These are phyloP conservation scores for Rissa tridactyla DNA, from an alignment of 2,113 vertebrate species.

Conservation along the genomic window DNA sequence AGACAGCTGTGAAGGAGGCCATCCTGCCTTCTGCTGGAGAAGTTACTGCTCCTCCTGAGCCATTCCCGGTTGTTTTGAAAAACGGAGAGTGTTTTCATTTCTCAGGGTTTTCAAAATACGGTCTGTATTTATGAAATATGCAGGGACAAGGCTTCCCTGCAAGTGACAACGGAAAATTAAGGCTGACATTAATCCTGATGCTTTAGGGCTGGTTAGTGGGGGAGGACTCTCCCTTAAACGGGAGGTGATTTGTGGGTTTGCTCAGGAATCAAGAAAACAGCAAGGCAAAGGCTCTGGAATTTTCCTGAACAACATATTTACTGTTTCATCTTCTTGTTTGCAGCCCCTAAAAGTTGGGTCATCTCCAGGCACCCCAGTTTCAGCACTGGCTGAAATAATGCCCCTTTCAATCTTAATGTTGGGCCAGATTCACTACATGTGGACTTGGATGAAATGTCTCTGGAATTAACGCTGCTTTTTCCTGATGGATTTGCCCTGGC, in stretches of 20 bases:
- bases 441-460: not conserved
- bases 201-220: not conserved
- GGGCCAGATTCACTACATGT: not conserved
- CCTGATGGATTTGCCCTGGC: not conserved
- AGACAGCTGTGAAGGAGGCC: slow-evolving; percentile 22
- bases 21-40: slow-evolving; percentile 10
- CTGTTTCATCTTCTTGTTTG: not conserved
- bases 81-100: not conserved
- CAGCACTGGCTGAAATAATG: not conserved
- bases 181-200: slow-evolving; percentile 3
- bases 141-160: not conserved
- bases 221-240: not conserved
- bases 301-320: not conserved
- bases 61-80: not conserved
- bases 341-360: not conserved
- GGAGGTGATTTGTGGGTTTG: not conserved
- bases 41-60: slow-evolving; percentile 18
- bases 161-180: slow-evolving; percentile 21
- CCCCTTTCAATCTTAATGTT: not conserved
- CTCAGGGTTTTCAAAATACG: slow-evolving; percentile 2
- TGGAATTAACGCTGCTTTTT: not conserved
- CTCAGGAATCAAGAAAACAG: not conserved
- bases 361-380: not conserved
- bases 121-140: slow-evolving; percentile 9
- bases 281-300: not conserved